Base-by-base conservation (phyloP, 2,888 invertebrate genomes). In the Callyntrura sp. region DNA sequence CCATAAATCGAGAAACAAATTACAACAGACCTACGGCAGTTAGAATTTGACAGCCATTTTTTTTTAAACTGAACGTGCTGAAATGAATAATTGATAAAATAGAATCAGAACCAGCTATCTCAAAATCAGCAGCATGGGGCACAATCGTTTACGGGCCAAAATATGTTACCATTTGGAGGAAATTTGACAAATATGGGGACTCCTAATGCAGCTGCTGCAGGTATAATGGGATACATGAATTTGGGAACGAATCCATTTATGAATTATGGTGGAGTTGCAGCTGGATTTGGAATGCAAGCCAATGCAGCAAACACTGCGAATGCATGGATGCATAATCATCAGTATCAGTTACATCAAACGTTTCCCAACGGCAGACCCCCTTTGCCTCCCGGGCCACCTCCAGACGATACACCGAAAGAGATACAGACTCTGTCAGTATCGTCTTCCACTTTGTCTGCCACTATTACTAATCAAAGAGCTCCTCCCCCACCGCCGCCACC, bases 331-430 rank as follows among this genome's bases (percentile, higher is more conserved):
- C 14, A 25, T 14, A 82, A 57, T 62, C 88, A 82, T 17, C 79
- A 79, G 81, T 85, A n/a, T 65, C 78, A 85, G 11, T 76, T 78
- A 17, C 92, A 90, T 20, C 90, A 88, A 20, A n/a, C 76, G 20
- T 87, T 82, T 70, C 84, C 83, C 28, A 79, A 84, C 14, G 90
- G 68, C 20, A 79, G 85, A n/a, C 91, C 91, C 11, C 90, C 91
- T 11, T 78, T 90, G 1, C 91, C 91, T 8, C 91, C 91, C 12
- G 91, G 91, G 9, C 91, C 91, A 14, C 91, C 91, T 8, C 91
- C 91, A 4, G 35, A 55, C n/a, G 81, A 90, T 62, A 35, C 43
- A 5, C 35, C 88, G 6, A 70, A 70, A 11, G 81, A 85, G 0
- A 17, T 6, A 35, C 35, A 35, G 20, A 25, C 23, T 25, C 48